Percentiles rank a stretch among this genome's conserved stretches.
phyloP scores from a whole-genome alignment of 2,113 vertebrate species.

The Hirundichthys speculiger region DNA sequence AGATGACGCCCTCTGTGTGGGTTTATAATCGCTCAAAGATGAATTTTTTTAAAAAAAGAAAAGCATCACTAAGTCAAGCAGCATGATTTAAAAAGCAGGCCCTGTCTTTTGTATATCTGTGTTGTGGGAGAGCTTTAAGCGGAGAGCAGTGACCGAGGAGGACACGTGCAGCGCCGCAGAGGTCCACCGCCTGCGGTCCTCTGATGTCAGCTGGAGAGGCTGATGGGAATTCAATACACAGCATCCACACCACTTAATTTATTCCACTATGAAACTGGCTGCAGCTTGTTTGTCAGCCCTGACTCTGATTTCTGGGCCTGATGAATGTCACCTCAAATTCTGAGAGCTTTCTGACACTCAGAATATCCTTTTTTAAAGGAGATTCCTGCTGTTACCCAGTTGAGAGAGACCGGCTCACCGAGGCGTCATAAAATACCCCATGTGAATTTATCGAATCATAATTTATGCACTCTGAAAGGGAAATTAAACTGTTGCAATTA shows the following conservation, averaged over 20 bases:
- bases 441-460: too few relatives aligned
- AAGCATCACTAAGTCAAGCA: not conserved
- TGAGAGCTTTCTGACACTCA: conserved; percentile 4
- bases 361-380: too few relatives aligned
- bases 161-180: conserved; percentile 44
- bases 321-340: conserved; percentile 10
- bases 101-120: not conserved
- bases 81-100: conserved; percentile 3
- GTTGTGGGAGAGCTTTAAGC: conserved; percentile 12
- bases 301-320: conserved; percentile 8
- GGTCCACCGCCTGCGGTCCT: conserved; percentile 41
- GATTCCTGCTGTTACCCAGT: too few relatives aligned
- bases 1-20: not conserved
- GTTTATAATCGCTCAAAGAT: too few relatives aligned
- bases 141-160: conserved; percentile 38
- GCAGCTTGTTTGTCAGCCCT: conserved; percentile 37
- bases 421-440: too few relatives aligned
- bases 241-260: conserved; percentile 53
- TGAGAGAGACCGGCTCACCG: too few relatives aligned
- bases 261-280: conserved; percentile 47
- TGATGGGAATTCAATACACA: conserved; percentile 70
- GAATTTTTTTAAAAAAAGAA: too few relatives aligned
- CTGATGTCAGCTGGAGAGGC: conserved; percentile 54
- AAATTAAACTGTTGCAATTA: too few relatives aligned
- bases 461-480: too few relatives aligned